Base-by-base conservation (phyloP, 2,113 vertebrate species). In the Sciurus niger region DNA sequence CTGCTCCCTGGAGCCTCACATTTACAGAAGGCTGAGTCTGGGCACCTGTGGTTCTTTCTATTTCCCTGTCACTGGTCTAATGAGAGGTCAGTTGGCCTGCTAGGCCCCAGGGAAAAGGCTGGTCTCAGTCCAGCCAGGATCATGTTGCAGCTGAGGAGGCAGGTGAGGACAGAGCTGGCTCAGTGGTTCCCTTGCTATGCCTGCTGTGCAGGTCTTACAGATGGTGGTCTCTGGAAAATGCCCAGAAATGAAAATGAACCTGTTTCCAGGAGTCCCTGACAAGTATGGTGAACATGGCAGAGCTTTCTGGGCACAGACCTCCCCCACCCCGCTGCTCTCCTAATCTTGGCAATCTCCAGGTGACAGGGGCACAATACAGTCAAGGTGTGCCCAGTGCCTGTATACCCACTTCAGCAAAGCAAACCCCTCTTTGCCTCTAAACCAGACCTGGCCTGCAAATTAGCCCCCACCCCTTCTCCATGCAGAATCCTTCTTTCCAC, bases 221-320 rank as follows among this genome's bases (percentile, higher is more conserved):
- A 95, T 22, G 67, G 97, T 77, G 96, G 97, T 96, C 97, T 80
- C 93, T 95, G 93, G 98, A 94, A 97, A 90, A 90, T 55, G 86
- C 95, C 94, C 48, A 63, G 98, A 97, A 93, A 95, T 95, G 92
- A 98, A 98, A 97, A 97, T 43, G 65, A 83, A 89, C 68, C 96
- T 65, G 98, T 96, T 90, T 96, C 97, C 83, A 98, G 95, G 86
- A 96, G 94, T 67, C 48, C 24, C 43, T 0, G 8, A 76, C 73
- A 93, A 68, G 51, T 93, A 89, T 90, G 88, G 88, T 32, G 76
- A 86, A 86, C 70, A 91, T 0, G 17, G 5, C 14, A 63, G 96
- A 79, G 89, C 97, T 97, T 97, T 97, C 98, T 97, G 89, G 97
- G 97, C 96, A 90, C 0, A 0, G 32, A 40, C 53, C 74, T 97